Conservation (phyloP, 2,113 vertebrate species). For the Thinocorus orbignyianus region DNA sequence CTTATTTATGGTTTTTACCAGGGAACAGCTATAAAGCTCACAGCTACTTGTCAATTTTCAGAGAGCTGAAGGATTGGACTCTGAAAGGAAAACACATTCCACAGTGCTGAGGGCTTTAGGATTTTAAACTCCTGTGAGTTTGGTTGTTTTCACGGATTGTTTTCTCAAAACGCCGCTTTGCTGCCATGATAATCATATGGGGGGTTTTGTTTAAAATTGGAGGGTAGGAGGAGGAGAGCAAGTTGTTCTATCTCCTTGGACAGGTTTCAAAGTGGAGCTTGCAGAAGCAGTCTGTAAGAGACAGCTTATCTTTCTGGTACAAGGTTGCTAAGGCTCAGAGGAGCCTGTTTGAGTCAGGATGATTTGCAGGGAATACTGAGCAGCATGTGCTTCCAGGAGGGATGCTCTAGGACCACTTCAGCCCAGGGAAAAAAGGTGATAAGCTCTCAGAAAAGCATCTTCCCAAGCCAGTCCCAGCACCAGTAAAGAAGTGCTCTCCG, state of each 20-base stretch:
- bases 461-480: background rate
- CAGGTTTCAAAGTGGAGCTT: background rate
- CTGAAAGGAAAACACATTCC: constrained; percentile 22
- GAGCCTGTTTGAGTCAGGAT: background rate
- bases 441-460: background rate
- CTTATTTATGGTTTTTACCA: background rate
- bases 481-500: background rate
- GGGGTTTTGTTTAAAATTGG: background rate
- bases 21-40: background rate
- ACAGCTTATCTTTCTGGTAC: background rate
- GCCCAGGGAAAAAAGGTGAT: background rate
- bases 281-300: background rate
- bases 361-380: background rate
- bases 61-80: background rate
- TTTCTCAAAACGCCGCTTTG: constrained; percentile 12
- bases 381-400: background rate
- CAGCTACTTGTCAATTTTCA: background rate
- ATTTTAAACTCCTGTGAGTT: background rate
- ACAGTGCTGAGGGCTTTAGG: constrained; percentile 29
- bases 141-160: background rate
- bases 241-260: background rate
- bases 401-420: background rate
- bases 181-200: background rate
- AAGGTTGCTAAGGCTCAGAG: background rate
- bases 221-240: background rate